Conservation (phyloP, 2,888 invertebrate species). For the Adela reaumurella region DNA sequence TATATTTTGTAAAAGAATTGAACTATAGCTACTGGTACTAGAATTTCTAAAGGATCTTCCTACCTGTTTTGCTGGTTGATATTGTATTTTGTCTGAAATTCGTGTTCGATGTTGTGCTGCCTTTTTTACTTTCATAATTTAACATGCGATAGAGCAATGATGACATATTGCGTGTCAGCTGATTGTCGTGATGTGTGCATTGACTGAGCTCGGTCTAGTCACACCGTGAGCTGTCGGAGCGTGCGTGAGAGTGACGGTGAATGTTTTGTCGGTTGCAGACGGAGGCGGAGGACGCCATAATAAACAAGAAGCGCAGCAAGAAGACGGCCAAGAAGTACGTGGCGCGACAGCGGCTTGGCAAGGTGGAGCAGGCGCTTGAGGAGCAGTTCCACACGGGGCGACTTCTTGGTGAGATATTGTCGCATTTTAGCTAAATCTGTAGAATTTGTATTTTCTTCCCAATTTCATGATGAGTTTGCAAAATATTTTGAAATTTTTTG, state of each 20-base stretch:
- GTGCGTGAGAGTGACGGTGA: neutral
- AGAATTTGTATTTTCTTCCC: no score
- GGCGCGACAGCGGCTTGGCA: constrained; percentile 85
- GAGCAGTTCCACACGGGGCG: constrained; percentile 97
- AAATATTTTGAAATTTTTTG: no score
- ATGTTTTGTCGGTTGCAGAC: constrained; percentile 55
- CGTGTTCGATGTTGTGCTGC: no score
- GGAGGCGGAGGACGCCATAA: constrained; percentile 89
- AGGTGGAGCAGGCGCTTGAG: constrained; percentile 90
- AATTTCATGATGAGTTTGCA: no score
- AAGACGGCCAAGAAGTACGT: constrained; percentile 91
- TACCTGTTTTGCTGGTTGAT: no score
- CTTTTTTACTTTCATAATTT: no score
- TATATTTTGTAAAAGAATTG: no score
- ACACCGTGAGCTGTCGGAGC: neutral
- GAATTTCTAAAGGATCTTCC: no score
- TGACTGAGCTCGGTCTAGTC: neutral
- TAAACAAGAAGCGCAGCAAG: constrained; percentile 93
- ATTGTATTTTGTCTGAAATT: no score
- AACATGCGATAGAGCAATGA: no score
- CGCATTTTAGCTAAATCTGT: no score
- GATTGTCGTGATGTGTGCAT: constrained; percentile 19
- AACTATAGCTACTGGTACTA: no score
- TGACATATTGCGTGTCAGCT: constrained; percentile 61
- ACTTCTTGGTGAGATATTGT: constrained; percentile 80